These are phyloP conservation scores for Spheniscus mendiculus DNA, from an alignment of 2,113 vertebrate species.

Conservation along the genomic window DNA sequence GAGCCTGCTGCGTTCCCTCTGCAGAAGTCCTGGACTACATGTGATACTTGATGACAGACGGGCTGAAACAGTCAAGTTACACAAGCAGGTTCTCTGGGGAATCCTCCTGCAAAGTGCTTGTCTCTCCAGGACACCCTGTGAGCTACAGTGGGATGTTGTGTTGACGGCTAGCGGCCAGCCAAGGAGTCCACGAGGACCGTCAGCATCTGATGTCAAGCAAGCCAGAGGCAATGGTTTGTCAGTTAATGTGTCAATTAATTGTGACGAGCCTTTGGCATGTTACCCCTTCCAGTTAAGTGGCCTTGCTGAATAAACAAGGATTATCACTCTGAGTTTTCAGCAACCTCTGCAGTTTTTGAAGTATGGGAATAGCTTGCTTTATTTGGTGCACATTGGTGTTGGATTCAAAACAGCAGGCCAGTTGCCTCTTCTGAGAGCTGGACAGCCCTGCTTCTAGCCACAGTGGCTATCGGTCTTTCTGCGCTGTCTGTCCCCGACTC, in stretches of 20 bases:
- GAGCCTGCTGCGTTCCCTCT: neutral
- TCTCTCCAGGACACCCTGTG: neutral
- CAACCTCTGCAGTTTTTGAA: neutral
- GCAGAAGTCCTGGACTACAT: neutral
- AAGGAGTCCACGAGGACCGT: neutral
- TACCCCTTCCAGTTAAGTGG: neutral
- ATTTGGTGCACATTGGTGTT: accelerated
- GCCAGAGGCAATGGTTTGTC: neutral
- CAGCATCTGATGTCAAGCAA: neutral
- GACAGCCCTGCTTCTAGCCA: neutral
- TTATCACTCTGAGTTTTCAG: neutral
- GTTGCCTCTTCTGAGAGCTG: accelerated
- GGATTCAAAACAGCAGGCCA: accelerated
- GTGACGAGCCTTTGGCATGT: neutral
- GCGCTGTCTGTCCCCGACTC: accelerated
- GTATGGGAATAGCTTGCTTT: neutral
- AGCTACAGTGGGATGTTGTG: neutral
- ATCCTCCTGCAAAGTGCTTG: neutral
- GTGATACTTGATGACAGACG: neutral
- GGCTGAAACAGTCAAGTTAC: neutral
- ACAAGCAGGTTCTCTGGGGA: neutral
- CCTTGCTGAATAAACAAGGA: neutral
- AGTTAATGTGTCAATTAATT: neutral
- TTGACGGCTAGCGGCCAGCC: neutral
- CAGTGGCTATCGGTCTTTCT: neutral